A percentile compares a stretch with the other conserved stretches of the same genome.
phyloP scores from a whole-genome alignment of 2,888 invertebrate genomes.

The Spicauda simplicius region DNA sequence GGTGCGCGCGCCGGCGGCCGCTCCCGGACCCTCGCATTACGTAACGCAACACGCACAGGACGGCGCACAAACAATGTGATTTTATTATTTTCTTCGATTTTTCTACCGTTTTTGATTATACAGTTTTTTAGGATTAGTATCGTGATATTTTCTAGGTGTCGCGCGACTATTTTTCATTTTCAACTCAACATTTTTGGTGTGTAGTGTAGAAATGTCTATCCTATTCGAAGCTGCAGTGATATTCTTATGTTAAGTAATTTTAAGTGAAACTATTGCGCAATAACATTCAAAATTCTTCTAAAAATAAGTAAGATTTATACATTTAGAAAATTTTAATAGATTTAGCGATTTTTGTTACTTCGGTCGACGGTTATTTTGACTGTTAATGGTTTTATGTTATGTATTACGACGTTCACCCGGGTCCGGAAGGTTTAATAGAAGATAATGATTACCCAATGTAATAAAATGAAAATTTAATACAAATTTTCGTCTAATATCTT shows the following conservation, averaged over 20 bases:
- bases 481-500: constrained; percentile 54
- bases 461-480: constrained; percentile 63
- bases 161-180: constrained; percentile 64
- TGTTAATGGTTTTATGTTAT: constrained; percentile 3
- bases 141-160: constrained; percentile 76
- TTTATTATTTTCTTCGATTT: constrained; percentile 75
- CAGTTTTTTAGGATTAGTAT: constrained; percentile 77
- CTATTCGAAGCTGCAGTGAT: constrained; percentile 57
- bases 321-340: not conserved
- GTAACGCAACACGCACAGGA: constrained; percentile 83
- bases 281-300: constrained; percentile 10
- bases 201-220: constrained; percentile 56
- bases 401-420: constrained; percentile 17
- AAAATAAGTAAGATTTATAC: not conserved
- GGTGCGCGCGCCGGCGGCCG: constrained; percentile 49
- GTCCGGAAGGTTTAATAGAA: not conserved
- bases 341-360: not conserved
- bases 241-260: constrained; percentile 47
- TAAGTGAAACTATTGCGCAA: constrained; percentile 31
- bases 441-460: constrained; percentile 26
- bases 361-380: not conserved
- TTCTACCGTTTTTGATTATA: constrained; percentile 82
- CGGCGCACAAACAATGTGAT: constrained; percentile 85
- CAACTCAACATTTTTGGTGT: constrained; percentile 59
- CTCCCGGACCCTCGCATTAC: constrained; percentile 77